A percentile compares a stretch with the other conserved stretches of the same genome.
phyloP scores from a whole-genome alignment of 2,113 vertebrate species.

The Merops nubicus region DNA sequence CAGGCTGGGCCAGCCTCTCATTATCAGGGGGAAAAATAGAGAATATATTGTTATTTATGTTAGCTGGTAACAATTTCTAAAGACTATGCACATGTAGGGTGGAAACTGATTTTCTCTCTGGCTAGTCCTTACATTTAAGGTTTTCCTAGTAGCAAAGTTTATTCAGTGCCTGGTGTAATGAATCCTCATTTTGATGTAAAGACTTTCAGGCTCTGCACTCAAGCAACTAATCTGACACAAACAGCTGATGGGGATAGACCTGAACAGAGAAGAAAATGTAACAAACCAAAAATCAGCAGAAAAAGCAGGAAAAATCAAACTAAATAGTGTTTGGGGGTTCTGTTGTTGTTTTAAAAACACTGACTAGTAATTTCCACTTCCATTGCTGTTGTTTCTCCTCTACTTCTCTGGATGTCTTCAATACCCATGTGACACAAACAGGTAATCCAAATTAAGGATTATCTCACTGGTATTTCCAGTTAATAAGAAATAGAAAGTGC shows the following conservation, averaged over 20 bases:
- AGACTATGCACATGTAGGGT: background rate
- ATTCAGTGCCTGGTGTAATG: background rate
- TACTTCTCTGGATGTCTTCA: background rate
- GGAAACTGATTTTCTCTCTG: background rate
- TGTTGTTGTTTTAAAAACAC: background rate
- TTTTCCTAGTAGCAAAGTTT: background rate
- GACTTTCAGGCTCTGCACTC: background rate
- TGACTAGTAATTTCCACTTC: background rate
- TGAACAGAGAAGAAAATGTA: background rate
- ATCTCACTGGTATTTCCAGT: background rate
- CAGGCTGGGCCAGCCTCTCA: background rate
- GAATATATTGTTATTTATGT: background rate
- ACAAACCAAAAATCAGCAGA: background rate
- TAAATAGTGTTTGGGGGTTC: no score
- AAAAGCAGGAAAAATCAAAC: background rate
- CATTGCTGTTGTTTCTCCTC: background rate
- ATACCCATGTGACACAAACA: rapidly evolving
- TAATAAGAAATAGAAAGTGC: background rate
- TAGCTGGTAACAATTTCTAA: background rate
- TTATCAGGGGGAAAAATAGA: background rate
- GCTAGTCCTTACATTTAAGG: background rate
- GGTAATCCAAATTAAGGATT: background rate
- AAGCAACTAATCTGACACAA: background rate
- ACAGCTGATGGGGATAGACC: background rate
- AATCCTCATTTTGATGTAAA: background rate